Percentiles rank a stretch among this genome's conserved stretches.
Conservation (phyloP, 2,113 vertebrate genomes). For the Neodontobutis hainanensis region DNA sequence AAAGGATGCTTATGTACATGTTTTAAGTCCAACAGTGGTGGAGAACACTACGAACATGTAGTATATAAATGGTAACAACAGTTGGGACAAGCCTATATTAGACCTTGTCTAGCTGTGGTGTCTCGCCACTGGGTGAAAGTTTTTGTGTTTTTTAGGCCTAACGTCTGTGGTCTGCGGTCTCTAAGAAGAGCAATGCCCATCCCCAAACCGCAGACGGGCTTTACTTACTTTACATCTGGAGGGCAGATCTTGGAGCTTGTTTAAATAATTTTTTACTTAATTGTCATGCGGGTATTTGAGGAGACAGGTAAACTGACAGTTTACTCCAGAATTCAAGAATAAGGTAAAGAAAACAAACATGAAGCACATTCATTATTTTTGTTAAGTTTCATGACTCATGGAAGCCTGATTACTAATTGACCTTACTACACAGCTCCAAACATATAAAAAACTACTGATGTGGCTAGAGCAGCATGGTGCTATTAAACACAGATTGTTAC, state of each 20-base stretch:
- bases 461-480: slow-evolving; percentile 41
- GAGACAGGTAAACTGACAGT: slow-evolving; percentile 19
- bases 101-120: slow-evolving; percentile 43
- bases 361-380: no score
- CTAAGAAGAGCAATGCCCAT: slow-evolving; percentile 36
- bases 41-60: slow-evolving; percentile 2
- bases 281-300: slow-evolving; percentile 26
- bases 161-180: slow-evolving; percentile 60
- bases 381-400: slow-evolving; percentile 21
- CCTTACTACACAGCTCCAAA: slow-evolving; percentile 33
- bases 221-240: slow-evolving; percentile 27
- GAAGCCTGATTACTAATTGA: slow-evolving; percentile 33
- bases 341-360: no score
- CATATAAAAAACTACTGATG: slow-evolving; percentile 40
- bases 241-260: slow-evolving; percentile 26
- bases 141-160: slow-evolving; percentile 39
- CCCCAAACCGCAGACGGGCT: slow-evolving; percentile 26
- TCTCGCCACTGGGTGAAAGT: slow-evolving; percentile 40
- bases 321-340: not conserved
- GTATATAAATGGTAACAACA: slow-evolving; percentile 11
- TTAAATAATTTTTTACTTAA: slow-evolving; percentile 30
- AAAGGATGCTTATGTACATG: slow-evolving; percentile 6
- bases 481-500: slow-evolving; percentile 53
- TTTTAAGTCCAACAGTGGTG: slow-evolving; percentile 40
- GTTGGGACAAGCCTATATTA: slow-evolving; percentile 14